These are phyloP conservation scores for Lepus americanus DNA, from an alignment of 2,113 vertebrate genomes.

Conservation along the genomic window DNA sequence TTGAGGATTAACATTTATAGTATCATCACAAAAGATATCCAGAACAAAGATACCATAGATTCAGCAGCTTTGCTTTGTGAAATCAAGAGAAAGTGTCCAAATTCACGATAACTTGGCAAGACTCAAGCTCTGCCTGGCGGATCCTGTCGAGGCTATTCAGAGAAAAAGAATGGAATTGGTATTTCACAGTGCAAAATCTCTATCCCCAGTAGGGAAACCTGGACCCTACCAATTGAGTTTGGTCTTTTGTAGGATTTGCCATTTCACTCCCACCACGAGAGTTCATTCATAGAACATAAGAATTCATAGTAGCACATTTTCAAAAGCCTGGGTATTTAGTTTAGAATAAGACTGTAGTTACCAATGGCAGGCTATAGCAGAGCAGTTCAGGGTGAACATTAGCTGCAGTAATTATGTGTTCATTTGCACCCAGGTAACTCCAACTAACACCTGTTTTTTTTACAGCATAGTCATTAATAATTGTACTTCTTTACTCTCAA, in stretches of 20 bases:
- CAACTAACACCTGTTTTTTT: conserved; percentile 5
- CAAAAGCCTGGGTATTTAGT: not conserved
- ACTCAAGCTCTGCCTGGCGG: not conserved
- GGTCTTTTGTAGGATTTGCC: not conserved
- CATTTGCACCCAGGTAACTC: not conserved
- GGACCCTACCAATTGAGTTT: not conserved
- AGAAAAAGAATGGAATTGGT: not conserved
- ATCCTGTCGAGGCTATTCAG: not conserved
- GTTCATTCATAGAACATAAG: conserved; percentile 28
- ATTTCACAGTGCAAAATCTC: not conserved
- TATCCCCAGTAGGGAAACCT: not conserved
- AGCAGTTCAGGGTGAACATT: not conserved
- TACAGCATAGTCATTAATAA: not conserved
- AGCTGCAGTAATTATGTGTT: not conserved
- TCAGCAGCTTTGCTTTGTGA: not conserved
- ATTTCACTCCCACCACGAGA: not conserved
- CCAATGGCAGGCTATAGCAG: not conserved
- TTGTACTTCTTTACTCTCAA: not conserved
- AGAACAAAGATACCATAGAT: not conserved
- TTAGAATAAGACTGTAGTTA: not conserved
- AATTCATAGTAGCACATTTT: conserved; percentile 5
- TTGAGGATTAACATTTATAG: not conserved
- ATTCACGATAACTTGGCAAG: not conserved
- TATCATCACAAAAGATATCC: conserved; percentile 2
- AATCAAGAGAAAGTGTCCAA: not conserved